Percentiles rank a stretch among this genome's conserved stretches.
Evolutionary conservation across 2,797 vertebrate species (phyloP).

Genomic region (Notamacropus eugenii): DNA sequence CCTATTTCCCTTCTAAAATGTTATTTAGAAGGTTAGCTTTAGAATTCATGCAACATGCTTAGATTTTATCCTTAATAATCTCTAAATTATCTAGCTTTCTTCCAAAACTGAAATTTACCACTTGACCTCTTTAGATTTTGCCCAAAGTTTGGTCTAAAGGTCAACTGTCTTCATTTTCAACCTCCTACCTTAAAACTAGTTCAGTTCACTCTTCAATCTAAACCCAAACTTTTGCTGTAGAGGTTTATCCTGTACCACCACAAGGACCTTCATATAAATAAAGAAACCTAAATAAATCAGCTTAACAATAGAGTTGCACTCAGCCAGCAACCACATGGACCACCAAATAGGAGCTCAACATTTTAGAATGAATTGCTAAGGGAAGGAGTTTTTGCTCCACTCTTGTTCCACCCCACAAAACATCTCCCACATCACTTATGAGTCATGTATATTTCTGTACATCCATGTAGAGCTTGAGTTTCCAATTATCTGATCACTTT

Average conservation of each 20-base stretch:
- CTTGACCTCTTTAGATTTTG: background rate
- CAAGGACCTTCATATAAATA: background rate
- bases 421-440: background rate
- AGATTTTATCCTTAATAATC: background rate
- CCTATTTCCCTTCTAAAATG: background rate
- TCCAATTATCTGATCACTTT: background rate
- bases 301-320: background rate
- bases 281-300: background rate
- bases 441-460: background rate
- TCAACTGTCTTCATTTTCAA: conserved; percentile 1
- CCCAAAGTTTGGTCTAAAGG: background rate
- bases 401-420: background rate
- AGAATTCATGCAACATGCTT: background rate
- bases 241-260: background rate
- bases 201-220: background rate
- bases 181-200: background rate
- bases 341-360: background rate
- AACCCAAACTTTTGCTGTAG: background rate
- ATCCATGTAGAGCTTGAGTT: background rate
- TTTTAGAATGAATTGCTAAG: conserved; percentile 18
- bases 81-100: conserved; percentile 17
- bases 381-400: background rate
- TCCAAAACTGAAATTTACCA: background rate
- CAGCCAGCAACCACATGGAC: background rate
- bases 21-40: conserved; percentile 9